Base-by-base conservation (phyloP, 2,797 vertebrate genomes). In the Odontamblyopus rebecca region DNA sequence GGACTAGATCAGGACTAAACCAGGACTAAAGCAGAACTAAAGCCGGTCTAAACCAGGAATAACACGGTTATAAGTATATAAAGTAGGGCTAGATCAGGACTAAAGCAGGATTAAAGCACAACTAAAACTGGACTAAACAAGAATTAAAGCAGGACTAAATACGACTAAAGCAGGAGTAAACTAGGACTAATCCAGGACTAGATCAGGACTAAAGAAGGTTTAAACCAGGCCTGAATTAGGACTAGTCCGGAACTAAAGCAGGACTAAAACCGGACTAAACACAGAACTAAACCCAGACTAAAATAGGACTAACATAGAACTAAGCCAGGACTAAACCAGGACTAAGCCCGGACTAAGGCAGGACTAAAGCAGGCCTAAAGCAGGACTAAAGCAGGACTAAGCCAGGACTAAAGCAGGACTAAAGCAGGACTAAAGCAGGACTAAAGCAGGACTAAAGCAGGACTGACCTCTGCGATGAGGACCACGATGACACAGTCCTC, bases 401-500 rank as follows among this genome's bases (percentile, higher is more conserved):
- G 19, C 19, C 19, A 41, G 61, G 35, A 41, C 9, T 30, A 30
- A 12, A 30, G 1, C 27, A 27, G 27, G 27, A 29, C 57, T 30
- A 6, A 6, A 29, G 1, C 27, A 61, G 59, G 15, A 30, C 1
- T 30, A 12, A 61, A 11, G 5, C 61, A 32, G 61, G 30, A 32
- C 61, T 62, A 19, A n/a, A 23, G 9, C 19, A 41, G 19, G 32
- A 9, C 30, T 23, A 23, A n/a, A 63, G 1, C 61, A 41, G 71
- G 27, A 76, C 94, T 89, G 80, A 96, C 98, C 97, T 99, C 98
- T 0, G 97, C 98, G 1, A 99, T 96, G 88, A 99, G 93, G 80
- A 98, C 96, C 13, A 99, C 96, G n/a, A 99, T 98, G 92, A 99
- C 95, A 0, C 96, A 97, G 85, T 99, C 98, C 64, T 98, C 96